A percentile compares a stretch with the other conserved stretches of the same genome.
phyloP scores from a whole-genome alignment of 1,140 invertebrate species.

The Agraylea sexmaculata region DNA sequence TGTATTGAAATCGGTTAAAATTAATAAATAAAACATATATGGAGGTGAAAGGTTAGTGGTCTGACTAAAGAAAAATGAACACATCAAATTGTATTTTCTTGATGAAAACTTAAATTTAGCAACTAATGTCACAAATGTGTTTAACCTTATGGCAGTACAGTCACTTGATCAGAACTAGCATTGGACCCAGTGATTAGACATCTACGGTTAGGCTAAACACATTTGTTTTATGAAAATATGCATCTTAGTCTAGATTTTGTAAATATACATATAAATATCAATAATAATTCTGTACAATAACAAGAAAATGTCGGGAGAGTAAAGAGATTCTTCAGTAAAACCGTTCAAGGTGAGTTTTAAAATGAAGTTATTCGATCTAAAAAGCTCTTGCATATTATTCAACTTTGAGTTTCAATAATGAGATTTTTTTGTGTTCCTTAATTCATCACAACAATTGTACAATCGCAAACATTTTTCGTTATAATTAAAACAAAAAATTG shows the following conservation, averaged over 20 bases:
- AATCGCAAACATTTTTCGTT: too few species aligned
- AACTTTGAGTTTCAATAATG: too few species aligned
- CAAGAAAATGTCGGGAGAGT: conserved; percentile 8
- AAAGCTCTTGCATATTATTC: too few species aligned
- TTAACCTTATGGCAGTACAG: conserved; percentile 12
- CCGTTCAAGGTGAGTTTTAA: too few species aligned
- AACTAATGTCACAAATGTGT: conserved; percentile 8
- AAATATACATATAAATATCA: conserved; percentile 11
- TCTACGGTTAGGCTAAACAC: conserved; percentile 9
- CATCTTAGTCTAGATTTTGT: conserved; percentile 5
- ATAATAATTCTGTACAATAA: conserved; percentile 18
- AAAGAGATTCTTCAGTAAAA: conserved; percentile 8
- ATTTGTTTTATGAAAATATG: conserved; percentile 2
- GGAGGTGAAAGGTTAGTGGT: background rate
- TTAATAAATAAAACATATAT: background rate
- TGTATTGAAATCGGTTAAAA: background rate
- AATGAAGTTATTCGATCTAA: too few species aligned
- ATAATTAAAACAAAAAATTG: too few species aligned
- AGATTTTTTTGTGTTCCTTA: too few species aligned
- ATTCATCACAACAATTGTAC: too few species aligned
- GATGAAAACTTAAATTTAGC: too few species aligned
- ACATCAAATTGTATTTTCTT: too few species aligned
- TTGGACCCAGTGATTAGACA: conserved; percentile 14
- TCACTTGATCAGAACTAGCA: conserved; percentile 8
- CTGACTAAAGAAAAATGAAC: too few species aligned